Evolutionary conservation across 2,113 vertebrate genomes (phyloP).

Genomic region (Engystomops pustulosus): DNA sequence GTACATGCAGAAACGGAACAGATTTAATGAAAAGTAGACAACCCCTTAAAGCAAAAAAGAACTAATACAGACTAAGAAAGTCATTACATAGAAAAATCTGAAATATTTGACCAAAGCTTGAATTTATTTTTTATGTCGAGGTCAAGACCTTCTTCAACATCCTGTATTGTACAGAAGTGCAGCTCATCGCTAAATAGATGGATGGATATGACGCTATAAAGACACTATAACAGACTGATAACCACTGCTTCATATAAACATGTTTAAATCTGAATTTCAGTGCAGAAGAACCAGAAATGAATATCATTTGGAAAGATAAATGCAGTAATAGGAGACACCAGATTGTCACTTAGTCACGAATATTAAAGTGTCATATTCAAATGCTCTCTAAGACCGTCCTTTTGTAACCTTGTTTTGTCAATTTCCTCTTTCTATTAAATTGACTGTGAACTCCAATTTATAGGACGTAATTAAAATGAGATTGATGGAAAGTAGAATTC

Average conservation of each 20-base stretch:
- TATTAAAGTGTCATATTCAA: constrained; percentile 56
- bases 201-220: too few species aligned
- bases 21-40: too few species aligned
- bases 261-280: neutral
- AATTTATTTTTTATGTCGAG: too few species aligned
- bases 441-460: constrained; percentile 60
- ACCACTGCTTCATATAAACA: neutral
- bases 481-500: constrained; percentile 58
- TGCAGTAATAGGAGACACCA: neutral
- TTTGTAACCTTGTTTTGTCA: constrained; percentile 59
- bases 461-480: constrained; percentile 57
- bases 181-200: too few species aligned
- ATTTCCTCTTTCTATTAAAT: constrained; percentile 55
- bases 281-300: neutral
- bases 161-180: too few species aligned
- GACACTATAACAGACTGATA: too few species aligned
- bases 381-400: constrained; percentile 48
- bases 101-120: too few species aligned
- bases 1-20: too few species aligned
- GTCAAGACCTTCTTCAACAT: too few species aligned
- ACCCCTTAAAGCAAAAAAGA: too few species aligned
- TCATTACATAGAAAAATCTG: too few species aligned
- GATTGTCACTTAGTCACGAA: constrained; percentile 40
- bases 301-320: neutral
- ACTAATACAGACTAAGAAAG: too few species aligned